These are phyloP conservation scores for Stegophylla sp. DNA, from an alignment of 2,888 invertebrate species.

Conservation along the genomic window DNA sequence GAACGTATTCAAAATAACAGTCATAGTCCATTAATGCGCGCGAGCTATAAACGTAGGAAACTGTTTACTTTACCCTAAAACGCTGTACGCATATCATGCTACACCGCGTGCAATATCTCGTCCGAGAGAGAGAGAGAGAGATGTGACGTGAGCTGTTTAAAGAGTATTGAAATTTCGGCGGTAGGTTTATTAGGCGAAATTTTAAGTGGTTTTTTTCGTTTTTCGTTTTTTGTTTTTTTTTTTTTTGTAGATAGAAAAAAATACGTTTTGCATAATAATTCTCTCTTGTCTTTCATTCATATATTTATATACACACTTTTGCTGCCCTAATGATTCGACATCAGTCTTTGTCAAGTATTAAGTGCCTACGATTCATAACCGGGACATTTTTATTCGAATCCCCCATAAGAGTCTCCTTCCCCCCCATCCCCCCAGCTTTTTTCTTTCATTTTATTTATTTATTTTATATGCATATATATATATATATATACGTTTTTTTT, in stretches of 20 bases:
- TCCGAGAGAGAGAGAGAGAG: too few relatives aligned
- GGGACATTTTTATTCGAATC: constrained; percentile 54
- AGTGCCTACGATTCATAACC: constrained; percentile 55
- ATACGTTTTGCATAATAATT: constrained; percentile 10
- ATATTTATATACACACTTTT: constrained; percentile 24
- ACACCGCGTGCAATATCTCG: too few relatives aligned
- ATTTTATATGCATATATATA: neutral
- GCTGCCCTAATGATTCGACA: constrained; percentile 42
- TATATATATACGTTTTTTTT: neutral
- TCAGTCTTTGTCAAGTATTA: constrained; percentile 57
- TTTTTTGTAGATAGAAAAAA: neutral
- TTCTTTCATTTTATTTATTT: neutral
- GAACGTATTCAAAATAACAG: too few relatives aligned
- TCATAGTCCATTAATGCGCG: too few relatives aligned
- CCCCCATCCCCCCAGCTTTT: too few relatives aligned
- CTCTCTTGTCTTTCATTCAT: constrained; percentile 22
- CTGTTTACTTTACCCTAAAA: too few relatives aligned
- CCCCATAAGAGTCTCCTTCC: neutral
- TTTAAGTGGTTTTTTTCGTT: neutral
- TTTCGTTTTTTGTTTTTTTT: too few relatives aligned
- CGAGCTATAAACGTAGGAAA: too few relatives aligned
- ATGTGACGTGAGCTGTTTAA: too few relatives aligned
- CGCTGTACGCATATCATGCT: too few relatives aligned
- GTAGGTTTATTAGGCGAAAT: constrained; percentile 20
- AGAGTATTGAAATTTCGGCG: constrained; percentile 20